Evolutionary conservation across 2,888 invertebrate genomes (phyloP).

Genomic region (Selenia dentaria): DNA sequence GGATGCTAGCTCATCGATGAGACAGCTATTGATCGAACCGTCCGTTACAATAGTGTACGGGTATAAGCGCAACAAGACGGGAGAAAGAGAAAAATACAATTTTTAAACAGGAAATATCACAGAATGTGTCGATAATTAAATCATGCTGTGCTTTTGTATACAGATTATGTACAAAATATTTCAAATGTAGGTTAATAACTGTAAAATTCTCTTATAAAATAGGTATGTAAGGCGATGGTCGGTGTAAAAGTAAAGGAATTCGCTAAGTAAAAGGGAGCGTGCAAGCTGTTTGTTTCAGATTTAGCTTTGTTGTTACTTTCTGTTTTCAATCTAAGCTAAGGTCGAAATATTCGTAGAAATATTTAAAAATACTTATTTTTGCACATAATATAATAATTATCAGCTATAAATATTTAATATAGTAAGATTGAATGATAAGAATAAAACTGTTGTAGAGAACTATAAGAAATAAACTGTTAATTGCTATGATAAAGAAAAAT

Average conservation of each 20-base stretch:
- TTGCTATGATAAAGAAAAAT: conserved; percentile 17
- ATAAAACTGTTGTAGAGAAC: no score
- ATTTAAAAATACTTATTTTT: conserved; percentile 2
- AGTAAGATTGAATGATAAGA: conserved; percentile 4
- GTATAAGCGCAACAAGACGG: conserved; percentile 77
- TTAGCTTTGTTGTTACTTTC: conserved; percentile 10
- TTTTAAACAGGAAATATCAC: conserved; percentile 67
- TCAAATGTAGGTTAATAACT: background rate
- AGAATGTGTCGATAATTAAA: conserved; percentile 58
- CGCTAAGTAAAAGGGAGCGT: conserved; percentile 15
- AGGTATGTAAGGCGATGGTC: conserved; percentile 4
- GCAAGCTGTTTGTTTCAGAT: conserved; percentile 10
- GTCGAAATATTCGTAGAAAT: conserved; percentile 5
- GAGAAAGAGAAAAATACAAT: conserved; percentile 76
- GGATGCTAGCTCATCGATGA: conserved; percentile 92
- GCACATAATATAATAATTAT: conserved; percentile 1
- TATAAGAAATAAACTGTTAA: conserved; percentile 19
- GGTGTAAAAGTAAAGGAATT: conserved; percentile 4
- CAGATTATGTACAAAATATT: conserved; percentile 1
- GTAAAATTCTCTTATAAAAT: background rate
- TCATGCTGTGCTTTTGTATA: conserved; percentile 70
- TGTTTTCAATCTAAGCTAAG: conserved; percentile 18
- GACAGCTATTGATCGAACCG: conserved; percentile 87
- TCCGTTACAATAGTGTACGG: conserved; percentile 72
- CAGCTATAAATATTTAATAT: conserved; percentile 15